A percentile compares a stretch with the other conserved stretches of the same genome.
These are phyloP conservation scores for Archocentrus centrarchus DNA, from an alignment of 2,113 vertebrate species.

Conservation along the genomic window DNA sequence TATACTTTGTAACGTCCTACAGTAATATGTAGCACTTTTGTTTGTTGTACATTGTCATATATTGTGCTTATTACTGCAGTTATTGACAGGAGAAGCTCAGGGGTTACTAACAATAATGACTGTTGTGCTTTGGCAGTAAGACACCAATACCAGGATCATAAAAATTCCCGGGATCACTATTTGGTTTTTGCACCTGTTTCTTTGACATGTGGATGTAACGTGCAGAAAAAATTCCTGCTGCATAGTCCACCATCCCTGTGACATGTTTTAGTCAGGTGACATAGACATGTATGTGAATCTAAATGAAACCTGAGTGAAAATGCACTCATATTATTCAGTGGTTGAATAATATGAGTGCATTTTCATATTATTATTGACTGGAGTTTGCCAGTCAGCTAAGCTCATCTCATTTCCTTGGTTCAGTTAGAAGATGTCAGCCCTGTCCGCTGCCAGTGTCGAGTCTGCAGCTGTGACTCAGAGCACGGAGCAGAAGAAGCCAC, in stretches of 20 bases:
- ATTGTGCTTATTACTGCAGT: too few relatives aligned
- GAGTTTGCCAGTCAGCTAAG: background rate
- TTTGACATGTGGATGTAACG: background rate
- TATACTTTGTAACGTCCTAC: too few relatives aligned
- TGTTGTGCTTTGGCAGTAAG: too few relatives aligned
- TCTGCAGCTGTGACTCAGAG: constrained; percentile 45
- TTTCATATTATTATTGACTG: too few relatives aligned
- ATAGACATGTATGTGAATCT: background rate
- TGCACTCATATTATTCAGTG: background rate
- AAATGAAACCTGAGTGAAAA: background rate
- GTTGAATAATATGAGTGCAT: background rate
- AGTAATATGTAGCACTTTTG: too few relatives aligned
- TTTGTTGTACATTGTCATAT: too few relatives aligned
- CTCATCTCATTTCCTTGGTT: background rate
- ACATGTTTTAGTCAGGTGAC: background rate
- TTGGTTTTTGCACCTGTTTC: background rate
- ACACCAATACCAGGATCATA: background rate
- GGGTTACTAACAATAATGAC: too few relatives aligned
- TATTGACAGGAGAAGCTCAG: too few relatives aligned
- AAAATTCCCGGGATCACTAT: background rate
- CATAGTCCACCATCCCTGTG: background rate
- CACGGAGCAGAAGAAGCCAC: constrained; percentile 86
- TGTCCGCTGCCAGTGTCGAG: constrained; percentile 82
- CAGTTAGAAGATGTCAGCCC: constrained; percentile 76
- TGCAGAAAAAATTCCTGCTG: background rate